phyloP scores from a whole-genome alignment of 2,888 invertebrate species.

The Leptopilina drosophilae region DNA sequence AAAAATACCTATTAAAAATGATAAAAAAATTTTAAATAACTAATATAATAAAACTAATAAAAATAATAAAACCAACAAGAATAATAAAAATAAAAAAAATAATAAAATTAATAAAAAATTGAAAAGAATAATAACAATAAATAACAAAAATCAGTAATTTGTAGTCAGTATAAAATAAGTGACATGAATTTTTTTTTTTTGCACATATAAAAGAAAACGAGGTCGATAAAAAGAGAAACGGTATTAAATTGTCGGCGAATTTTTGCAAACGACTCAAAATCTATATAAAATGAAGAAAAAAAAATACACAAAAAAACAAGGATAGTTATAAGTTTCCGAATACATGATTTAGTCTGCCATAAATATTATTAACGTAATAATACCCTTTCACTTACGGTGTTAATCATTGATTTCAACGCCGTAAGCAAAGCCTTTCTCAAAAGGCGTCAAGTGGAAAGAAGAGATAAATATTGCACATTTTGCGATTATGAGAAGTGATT shows the following conservation, averaged over 20 bases:
- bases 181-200: background rate
- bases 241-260: background rate
- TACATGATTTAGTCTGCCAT: constrained; percentile 14
- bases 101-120: too few species aligned
- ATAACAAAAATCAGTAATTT: background rate
- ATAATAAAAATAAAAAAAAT: too few species aligned
- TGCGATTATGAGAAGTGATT: constrained; percentile 19
- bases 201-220: background rate
- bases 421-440: constrained; percentile 24
- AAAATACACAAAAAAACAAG: background rate
- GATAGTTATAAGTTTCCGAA: constrained; percentile 13
- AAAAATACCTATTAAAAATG: too few species aligned
- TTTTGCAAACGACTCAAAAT: background rate
- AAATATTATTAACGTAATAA: constrained; percentile 30
- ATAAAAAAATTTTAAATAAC: too few species aligned
- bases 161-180: background rate
- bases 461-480: constrained; percentile 36
- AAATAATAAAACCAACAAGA: too few species aligned
- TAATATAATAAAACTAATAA: too few species aligned
- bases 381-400: constrained; percentile 32
- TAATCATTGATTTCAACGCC: constrained; percentile 37
- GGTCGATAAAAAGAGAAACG: constrained; percentile 10
- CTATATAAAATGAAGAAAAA: background rate
- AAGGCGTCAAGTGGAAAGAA: constrained; percentile 13
- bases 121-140: too few species aligned